phyloP scores from a whole-genome alignment of 2,888 invertebrate genomes.

The Parnassius smintheus region DNA sequence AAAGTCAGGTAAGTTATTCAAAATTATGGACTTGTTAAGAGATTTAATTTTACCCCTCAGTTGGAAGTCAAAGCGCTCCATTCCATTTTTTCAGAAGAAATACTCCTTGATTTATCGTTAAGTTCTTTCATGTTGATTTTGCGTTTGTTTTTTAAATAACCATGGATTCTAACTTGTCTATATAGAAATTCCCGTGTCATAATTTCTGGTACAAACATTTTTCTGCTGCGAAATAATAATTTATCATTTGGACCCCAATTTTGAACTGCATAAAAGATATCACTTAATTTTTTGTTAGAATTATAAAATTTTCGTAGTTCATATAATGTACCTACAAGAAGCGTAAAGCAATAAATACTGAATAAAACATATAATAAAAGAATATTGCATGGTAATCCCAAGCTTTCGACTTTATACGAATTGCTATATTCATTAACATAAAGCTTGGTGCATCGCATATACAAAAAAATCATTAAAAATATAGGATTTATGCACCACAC shows the following conservation, averaged over 20 bases:
- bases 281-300: constrained; percentile 31
- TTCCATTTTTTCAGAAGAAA: constrained; percentile 38
- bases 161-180: constrained; percentile 66
- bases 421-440: constrained; percentile 36
- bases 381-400: constrained; percentile 39
- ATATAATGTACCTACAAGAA: constrained; percentile 44
- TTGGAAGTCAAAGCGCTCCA: constrained; percentile 58
- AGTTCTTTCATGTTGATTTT: constrained; percentile 22
- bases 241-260: constrained; percentile 65
- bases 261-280: constrained; percentile 44
- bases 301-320: constrained; percentile 43
- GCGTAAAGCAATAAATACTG: constrained; percentile 45
- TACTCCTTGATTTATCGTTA: constrained; percentile 29
- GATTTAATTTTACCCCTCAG: constrained; percentile 32
- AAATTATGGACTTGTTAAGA: background rate
- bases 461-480: constrained; percentile 42
- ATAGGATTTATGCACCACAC: constrained; percentile 62
- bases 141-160: constrained; percentile 46
- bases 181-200: constrained; percentile 77
- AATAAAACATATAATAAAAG: constrained; percentile 49
- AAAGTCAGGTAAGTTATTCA: constrained; percentile 86
- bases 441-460: constrained; percentile 39
- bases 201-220: constrained; percentile 73
- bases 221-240: constrained; percentile 62
- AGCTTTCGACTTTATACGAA: constrained; percentile 40